Conservation (phyloP, 35 echinoderm and acorn worm genomes). For the Stichopus chloronotus region DNA sequence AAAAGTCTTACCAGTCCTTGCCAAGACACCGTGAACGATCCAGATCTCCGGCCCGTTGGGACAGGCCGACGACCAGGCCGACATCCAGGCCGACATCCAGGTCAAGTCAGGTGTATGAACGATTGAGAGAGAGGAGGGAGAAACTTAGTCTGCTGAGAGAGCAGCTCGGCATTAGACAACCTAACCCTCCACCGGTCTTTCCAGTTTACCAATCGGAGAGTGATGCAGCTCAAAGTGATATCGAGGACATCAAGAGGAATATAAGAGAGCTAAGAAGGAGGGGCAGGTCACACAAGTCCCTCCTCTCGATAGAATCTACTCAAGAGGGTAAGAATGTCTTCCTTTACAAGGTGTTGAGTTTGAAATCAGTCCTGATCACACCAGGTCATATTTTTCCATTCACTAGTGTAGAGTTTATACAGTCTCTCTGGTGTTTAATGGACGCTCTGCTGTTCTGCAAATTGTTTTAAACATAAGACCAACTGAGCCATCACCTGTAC, state of each 20-base stretch:
- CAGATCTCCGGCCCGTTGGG: conserved; percentile 22
- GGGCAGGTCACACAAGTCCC: conserved; percentile 71
- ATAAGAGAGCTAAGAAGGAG: conserved; percentile 57
- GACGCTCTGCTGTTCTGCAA: too few relatives aligned
- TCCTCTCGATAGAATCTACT: conserved; percentile 77
- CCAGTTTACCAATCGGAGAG: conserved; percentile 70
- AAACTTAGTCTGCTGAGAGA: conserved; percentile 80
- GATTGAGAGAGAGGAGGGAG: conserved; percentile 83
- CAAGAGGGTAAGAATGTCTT: conserved; percentile 73
- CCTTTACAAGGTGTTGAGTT: too few relatives aligned
- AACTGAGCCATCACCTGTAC: too few relatives aligned
- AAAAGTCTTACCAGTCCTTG: conserved; percentile 18
- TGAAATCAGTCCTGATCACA: too few relatives aligned
- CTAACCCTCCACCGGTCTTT: conserved; percentile 60
- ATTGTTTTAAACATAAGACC: too few relatives aligned
- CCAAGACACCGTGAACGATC: conserved; percentile 21
- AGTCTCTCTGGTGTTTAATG: too few relatives aligned
- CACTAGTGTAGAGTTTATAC: too few relatives aligned
- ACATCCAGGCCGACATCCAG: conserved; percentile 21
- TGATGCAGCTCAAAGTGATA: conserved; percentile 66
- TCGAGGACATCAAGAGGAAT: conserved; percentile 67
- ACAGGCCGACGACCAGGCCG: neutral
- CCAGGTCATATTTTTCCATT: too few relatives aligned
- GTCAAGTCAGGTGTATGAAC: conserved; percentile 80
- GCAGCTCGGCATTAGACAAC: conserved; percentile 67